Base-by-base conservation (phyloP, 2,113 vertebrate genomes). In the Malurus melanocephalus region DNA sequence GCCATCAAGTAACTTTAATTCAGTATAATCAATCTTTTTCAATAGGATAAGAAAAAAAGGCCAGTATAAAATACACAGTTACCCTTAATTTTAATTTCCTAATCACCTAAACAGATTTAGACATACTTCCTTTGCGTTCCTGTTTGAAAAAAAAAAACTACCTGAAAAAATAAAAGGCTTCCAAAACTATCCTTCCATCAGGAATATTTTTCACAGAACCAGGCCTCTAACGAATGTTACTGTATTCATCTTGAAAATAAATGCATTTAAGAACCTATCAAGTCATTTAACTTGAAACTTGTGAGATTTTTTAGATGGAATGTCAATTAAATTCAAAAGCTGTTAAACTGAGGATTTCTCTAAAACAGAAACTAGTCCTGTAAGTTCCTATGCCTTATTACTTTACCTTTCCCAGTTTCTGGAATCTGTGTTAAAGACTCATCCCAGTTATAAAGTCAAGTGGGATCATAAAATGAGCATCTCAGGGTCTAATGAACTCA, bases 131-230 rank as follows among this genome's bases (percentile, higher is more conserved):
- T 77, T 60, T 55, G 26, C 9, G 0, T 59, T 78, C 35, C 30
- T 51, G 43, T 76, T 92, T 68, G 91, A 46, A 28, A 33, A 33
- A 33, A 33, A 33, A 33, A 33, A 33, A 7, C 33, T 33, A 33
- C 33, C 33, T 33, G 33, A 33, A 33, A 33, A 33, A 33, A 33
- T 33, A 33, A 33, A 33, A 78, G 32, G 30, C 43, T 76, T 92
- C 12, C 71, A 75, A 82, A 94, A 76, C 46, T 51, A 85, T 55
- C 33, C 38, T 82, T 76, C 12, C 30, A 65, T 85, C 42, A 93
- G 27, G n/a, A 93, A 53, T 61, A 89, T 61, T 92, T 88, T 88
- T 73, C 94, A 92, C 49, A 88, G 62, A 90, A 77, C 16, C 33
- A 72, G 32, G 33, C 35, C 75, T 87, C 75, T 57, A 79, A 89